These are phyloP conservation scores for Loripinus fragilis DNA, from an alignment of 2,888 invertebrate species.

Conservation along the genomic window DNA sequence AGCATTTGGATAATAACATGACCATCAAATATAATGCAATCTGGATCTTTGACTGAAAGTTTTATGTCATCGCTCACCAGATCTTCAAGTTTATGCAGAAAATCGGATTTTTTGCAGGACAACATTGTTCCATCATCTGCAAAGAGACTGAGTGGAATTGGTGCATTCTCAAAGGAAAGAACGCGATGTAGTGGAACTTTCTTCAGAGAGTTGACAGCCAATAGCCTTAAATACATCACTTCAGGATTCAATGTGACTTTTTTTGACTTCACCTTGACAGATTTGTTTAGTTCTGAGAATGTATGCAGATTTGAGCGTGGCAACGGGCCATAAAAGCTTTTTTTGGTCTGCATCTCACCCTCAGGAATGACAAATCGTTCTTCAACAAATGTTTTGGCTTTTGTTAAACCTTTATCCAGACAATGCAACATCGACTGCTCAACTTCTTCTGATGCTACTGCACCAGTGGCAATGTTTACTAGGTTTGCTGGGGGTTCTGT, in stretches of 20 bases:
- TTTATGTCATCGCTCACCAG: background rate
- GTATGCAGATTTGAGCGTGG: background rate
- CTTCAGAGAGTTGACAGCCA: background rate
- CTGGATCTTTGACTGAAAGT: no score
- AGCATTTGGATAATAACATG: background rate
- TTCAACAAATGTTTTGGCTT: background rate
- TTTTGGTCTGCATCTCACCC: background rate
- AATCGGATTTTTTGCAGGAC: constrained; percentile 9
- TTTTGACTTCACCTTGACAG: background rate
- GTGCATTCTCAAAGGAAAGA: constrained; percentile 9
- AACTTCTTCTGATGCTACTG: background rate
- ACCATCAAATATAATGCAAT: no score
- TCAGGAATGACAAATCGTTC: background rate
- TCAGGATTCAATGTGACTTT: background rate
- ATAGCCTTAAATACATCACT: constrained; percentile 13
- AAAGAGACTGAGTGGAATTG: background rate
- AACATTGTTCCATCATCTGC: background rate
- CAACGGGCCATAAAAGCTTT: background rate
- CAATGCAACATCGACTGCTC: background rate
- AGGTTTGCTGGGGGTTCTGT: background rate
- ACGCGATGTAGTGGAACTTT: background rate
- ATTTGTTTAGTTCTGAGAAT: background rate
- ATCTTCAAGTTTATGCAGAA: background rate
- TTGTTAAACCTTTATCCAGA: background rate
- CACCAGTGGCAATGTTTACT: background rate